Evolutionary conservation across 1,140 invertebrate genomes (phyloP).

Genomic region (Triops longicaudatus): DNA sequence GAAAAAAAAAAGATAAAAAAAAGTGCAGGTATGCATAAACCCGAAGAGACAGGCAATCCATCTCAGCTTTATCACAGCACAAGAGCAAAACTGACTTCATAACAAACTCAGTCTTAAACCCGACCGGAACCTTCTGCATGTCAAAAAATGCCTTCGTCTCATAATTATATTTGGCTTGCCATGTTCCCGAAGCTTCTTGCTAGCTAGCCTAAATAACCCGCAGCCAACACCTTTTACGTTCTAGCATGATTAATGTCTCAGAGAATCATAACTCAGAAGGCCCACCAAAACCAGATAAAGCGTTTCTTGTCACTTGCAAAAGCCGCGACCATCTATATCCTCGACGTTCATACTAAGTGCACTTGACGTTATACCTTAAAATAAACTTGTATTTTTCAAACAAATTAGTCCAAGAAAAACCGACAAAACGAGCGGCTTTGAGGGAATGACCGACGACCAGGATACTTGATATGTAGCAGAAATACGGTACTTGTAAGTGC

Average conservation of each 20-base stretch:
- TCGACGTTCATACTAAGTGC: not conserved
- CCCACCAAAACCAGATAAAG: not conserved
- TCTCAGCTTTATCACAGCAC: not conserved
- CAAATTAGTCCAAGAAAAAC: not conserved
- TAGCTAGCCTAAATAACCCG: not conserved
- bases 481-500: not conserved
- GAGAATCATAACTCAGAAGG: not conserved
- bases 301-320: not conserved
- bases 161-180: conserved; percentile 3
- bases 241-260: not conserved
- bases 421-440: too few species aligned
- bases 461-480: not conserved
- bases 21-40: not conserved
- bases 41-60: not conserved
- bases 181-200: not conserved
- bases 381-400: not conserved
- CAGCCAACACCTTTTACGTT: conserved; percentile 4
- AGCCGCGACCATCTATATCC: not conserved
- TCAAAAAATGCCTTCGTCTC: not conserved
- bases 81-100: not conserved
- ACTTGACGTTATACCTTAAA: not conserved
- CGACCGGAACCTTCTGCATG: not conserved
- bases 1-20: not conserved
- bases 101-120: not conserved
- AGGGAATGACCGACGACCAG: not conserved